Percentiles rank a stretch among this genome's conserved stretches.
Conservation (phyloP, 2,888 invertebrate genomes). For the Rotaria socialis region DNA sequence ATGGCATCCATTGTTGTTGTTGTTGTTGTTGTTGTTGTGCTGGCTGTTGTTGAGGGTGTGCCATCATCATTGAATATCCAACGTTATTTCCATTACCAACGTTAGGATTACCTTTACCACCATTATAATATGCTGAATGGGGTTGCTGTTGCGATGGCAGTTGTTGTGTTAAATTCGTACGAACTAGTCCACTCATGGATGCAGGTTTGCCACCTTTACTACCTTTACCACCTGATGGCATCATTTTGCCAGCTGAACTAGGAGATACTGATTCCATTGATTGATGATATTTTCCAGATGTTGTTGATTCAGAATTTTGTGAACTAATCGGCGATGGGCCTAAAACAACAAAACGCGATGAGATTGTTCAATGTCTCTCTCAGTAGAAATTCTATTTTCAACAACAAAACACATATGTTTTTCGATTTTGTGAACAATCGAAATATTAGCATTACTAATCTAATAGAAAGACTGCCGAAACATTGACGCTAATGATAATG, state of each 20-base stretch:
- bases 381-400: neutral
- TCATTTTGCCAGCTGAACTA: neutral
- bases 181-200: neutral
- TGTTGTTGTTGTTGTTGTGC: neutral
- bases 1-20: neutral
- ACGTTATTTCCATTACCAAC: neutral
- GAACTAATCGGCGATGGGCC: neutral
- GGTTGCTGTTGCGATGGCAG: neutral
- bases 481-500: no score
- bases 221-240: conserved; percentile 22
- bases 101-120: neutral
- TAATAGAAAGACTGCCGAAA: no score
- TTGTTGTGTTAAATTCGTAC: neutral
- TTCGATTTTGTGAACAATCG: no score
- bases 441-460: no score
- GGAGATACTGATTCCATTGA: neutral
- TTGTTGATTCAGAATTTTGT: neutral
- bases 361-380: no score
- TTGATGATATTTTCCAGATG: neutral
- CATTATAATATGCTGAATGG: neutral
- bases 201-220: neutral
- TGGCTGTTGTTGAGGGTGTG: neutral
- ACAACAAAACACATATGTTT: no score
- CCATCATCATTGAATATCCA: neutral
- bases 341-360: neutral